Base-by-base conservation (phyloP, 2,797 vertebrate genomes). In the Chaunax sp. region DNA sequence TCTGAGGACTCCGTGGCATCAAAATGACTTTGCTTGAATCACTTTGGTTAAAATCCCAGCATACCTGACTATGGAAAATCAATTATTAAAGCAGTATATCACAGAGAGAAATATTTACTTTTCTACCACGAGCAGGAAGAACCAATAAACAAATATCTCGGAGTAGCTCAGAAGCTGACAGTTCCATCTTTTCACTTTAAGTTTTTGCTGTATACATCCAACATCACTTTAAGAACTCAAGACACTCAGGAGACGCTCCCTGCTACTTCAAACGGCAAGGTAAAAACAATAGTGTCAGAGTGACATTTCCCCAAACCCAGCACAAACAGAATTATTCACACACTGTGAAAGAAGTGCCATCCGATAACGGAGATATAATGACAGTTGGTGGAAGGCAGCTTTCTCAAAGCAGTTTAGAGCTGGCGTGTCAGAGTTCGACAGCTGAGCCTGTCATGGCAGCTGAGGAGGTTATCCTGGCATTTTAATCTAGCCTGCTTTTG, bases 271-370 rank as follows among this genome's bases (percentile, higher is more conserved):
- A 94, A 94, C 85, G 57, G 75, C 70, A 82, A 81, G 74, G 82
- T 86, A 90, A 91, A 92, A 90, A 91, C 90, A 92, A 90, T 82
- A 81, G 92, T 91, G 91, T 93, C 91, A 90, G 38, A 40, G 80
- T 90, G 92, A 91, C 92, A 89, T 86, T 76, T 88, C 86, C 84
- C 87, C 85, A 91, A 92, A 92, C 79, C 80, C 77, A 54, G 87
- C 90, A 93, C 92, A 94, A 94, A 94, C 91, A 91, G 93, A 94
- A 94, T 94, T 93, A 94, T 94, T 94, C 90, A 94, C 89, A 81
- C 72, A 72, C 75, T 69, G 88, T 55, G 81, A 86, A 83, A 84
- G 84, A 82, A 89, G 87, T 87, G 89, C 82, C 90, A 91, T 81
- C 77, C 75, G 79, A 87, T 91, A 92, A 89, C 83, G 77, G 81